Percentiles rank a stretch among this genome's conserved stretches.
Conservation (phyloP, 1,140 invertebrate species). For the Propsilocerus akamusi region DNA sequence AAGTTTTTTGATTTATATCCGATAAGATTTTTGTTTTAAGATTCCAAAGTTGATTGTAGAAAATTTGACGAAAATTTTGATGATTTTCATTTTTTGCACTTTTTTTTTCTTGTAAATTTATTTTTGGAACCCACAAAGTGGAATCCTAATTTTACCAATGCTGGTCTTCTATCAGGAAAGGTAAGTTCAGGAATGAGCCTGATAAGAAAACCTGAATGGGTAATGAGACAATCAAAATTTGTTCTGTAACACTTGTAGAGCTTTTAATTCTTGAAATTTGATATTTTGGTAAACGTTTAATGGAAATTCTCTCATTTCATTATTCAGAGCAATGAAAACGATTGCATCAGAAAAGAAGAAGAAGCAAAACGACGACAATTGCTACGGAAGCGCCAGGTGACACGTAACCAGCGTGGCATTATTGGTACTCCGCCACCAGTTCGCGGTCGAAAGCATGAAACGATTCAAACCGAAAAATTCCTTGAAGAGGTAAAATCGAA, state of each 20-base stretch:
- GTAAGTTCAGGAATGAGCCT: conserved; percentile 1
- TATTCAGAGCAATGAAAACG: conserved; percentile 15
- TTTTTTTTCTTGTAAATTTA: not conserved
- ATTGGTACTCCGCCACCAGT: conserved; percentile 50
- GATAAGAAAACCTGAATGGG: not conserved
- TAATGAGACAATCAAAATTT: too few species aligned
- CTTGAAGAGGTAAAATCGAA: conserved; percentile 50
- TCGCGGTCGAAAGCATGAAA: conserved; percentile 57
- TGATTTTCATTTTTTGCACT: not conserved
- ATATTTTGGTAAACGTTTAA: not conserved
- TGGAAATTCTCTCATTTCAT: not conserved
- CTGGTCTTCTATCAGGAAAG: conserved; percentile 25
- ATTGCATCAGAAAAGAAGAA: conserved; percentile 23
- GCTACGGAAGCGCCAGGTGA: conserved; percentile 24
- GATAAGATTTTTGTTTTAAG: too few species aligned
- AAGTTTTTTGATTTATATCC: conserved; percentile 24
- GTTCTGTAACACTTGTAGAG: too few species aligned
- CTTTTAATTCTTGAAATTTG: too few species aligned
- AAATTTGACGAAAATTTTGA: not conserved
- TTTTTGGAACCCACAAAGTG: conserved; percentile 11
- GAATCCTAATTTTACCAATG: conserved; percentile 29
- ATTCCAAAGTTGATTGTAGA: not conserved
- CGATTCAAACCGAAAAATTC: conserved; percentile 72
- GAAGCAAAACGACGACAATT: conserved; percentile 31
- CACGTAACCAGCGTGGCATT: conserved; percentile 27